Base-by-base conservation (phyloP, 1,140 invertebrate genomes). In the Scaptomyza montana region DNA sequence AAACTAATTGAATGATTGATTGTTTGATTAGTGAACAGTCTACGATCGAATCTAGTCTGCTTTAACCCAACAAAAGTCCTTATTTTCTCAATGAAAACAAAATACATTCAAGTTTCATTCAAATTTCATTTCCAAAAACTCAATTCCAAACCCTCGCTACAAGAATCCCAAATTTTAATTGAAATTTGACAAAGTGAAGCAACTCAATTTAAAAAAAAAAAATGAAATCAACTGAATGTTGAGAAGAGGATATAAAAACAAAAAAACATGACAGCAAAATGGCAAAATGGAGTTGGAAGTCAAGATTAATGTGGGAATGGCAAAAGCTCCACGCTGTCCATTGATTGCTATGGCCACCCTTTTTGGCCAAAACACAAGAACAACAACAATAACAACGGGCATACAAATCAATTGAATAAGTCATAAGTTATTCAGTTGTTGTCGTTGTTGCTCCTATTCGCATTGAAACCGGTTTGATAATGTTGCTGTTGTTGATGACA, bases 381-480 rank as follows among this genome's bases (percentile, higher is more conserved):
- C 30, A 33, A 64, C 43, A 51, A 36, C 12, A 55, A 54, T 10
- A 55, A 54, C 62, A 69, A 36, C 33, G 30, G 7, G 30, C 30
- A 33, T 33, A 33, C 30, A 33, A 76, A 74, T 80, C 70, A 85
- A 78, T 73, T 80, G 53, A 87, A 86, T 76, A 81, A 78, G 75
- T 86, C 71, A 81, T 60, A 72, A 80, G 65, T 63, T 71, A 45
- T 66, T 50, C 30, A 77, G 36, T 67, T 66, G 47, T 28, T 43
- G 69, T 25, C 54, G 69, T 46, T 39, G 69, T 25, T 67, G 67
- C 55, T 68, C 50, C 47, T 16, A 16, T 16, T 16, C 16, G 16
- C 36, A 43, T 41, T 60, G 53, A 25, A 75, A 81, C 82, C 78
- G 81, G 81, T 86, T 67, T 47, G 36, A 28, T 36, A 16, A 16